phyloP scores from a whole-genome alignment of 2,888 invertebrate genomes.

The Lamellibrachia satsuma region DNA sequence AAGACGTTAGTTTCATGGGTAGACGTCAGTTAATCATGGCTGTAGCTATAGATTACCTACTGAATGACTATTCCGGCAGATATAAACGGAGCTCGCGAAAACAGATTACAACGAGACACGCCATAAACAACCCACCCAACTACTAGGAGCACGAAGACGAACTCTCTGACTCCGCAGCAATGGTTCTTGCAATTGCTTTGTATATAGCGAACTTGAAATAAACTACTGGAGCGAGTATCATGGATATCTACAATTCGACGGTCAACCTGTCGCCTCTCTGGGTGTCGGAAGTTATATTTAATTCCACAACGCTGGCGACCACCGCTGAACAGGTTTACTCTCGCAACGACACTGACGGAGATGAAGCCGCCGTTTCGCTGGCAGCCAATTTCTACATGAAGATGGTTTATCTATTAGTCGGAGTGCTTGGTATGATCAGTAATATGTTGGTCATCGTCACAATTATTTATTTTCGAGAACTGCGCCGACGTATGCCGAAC shows the following conservation, averaged over 20 bases:
- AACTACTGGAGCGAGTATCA: not conserved
- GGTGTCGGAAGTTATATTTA: not conserved
- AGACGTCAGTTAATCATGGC: not conserved
- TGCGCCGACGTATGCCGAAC: constrained; percentile 34
- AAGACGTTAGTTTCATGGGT: not conserved
- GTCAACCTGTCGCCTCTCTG: not conserved
- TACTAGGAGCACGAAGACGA: too few species aligned
- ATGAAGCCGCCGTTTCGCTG: not conserved
- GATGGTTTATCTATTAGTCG: constrained; percentile 29
- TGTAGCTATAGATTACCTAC: not conserved
- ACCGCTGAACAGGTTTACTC: not conserved
- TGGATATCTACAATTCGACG: constrained; percentile 1
- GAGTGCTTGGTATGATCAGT: constrained; percentile 33
- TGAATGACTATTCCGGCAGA: too few species aligned
- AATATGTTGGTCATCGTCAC: constrained; percentile 36
- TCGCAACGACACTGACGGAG: not conserved
- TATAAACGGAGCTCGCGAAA: too few species aligned
- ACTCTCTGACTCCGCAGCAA: not conserved
- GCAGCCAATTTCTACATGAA: constrained; percentile 13
- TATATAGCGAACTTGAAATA: not conserved
- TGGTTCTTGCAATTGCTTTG: not conserved
- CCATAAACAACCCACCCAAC: too few species aligned
- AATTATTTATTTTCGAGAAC: constrained; percentile 26
- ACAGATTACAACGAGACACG: too few species aligned
- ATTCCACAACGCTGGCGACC: not conserved